These are phyloP conservation scores for Ptilodon capucinus DNA, from an alignment of 2,888 invertebrate species.

Conservation along the genomic window DNA sequence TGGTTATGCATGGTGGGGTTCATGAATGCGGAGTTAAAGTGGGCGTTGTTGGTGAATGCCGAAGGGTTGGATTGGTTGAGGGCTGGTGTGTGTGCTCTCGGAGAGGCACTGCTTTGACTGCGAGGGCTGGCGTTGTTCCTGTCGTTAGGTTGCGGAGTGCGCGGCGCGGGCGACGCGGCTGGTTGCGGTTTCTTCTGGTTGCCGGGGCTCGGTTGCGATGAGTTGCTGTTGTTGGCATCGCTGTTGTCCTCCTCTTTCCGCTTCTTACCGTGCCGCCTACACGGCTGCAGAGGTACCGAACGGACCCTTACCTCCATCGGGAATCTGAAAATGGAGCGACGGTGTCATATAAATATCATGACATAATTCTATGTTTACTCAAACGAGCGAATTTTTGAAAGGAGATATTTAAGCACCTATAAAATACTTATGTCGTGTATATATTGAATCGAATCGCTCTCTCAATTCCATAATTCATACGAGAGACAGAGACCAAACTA, in stretches of 20 bases:
- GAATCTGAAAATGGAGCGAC: conserved; percentile 79
- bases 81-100: conserved; percentile 72
- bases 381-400: too few relatives aligned
- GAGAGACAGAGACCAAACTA: too few relatives aligned
- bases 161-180: conserved; percentile 61
- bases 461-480: too few relatives aligned
- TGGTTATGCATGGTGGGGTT: conserved; percentile 74
- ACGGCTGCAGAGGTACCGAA: conserved; percentile 92
- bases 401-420: too few relatives aligned
- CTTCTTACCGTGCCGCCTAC: conserved; percentile 90
- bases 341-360: too few relatives aligned
- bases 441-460: too few relatives aligned
- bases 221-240: conserved; percentile 57
- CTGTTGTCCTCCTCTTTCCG: conserved; percentile 87
- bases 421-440: too few relatives aligned
- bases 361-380: too few relatives aligned
- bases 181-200: conserved; percentile 64
- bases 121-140: conserved; percentile 72
- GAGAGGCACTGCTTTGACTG: conserved; percentile 82
- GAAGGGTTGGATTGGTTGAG: conserved; percentile 65
- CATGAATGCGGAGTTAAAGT: conserved; percentile 73
- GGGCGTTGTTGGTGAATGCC: conserved; percentile 63
- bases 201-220: conserved; percentile 63
- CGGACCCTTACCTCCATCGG: conserved; percentile 94
- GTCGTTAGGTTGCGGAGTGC: conserved; percentile 68